phyloP scores from a whole-genome alignment of 1,140 invertebrate species.

The Popillia japonica region DNA sequence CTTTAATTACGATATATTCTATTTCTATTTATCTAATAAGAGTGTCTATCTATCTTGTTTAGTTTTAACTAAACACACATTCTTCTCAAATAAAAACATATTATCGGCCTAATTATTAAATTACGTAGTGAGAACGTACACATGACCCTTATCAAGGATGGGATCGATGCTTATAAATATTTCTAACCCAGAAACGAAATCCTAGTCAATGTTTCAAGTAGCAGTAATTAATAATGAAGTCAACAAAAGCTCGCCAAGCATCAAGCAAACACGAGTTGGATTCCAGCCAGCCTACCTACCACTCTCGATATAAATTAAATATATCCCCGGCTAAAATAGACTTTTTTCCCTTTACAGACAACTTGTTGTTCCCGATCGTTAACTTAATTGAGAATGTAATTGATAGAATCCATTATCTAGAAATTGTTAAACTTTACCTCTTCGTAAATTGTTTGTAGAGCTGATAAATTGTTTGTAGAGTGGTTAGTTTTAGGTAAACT shows the following conservation, averaged over 20 bases:
- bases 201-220: too few relatives aligned
- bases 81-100: too few relatives aligned
- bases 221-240: not conserved
- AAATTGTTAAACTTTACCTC: not conserved
- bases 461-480: not conserved
- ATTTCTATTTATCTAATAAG: too few relatives aligned
- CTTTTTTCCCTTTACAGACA: not conserved
- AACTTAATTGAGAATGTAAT: not conserved
- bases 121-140: too few relatives aligned
- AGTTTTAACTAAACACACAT: too few relatives aligned
- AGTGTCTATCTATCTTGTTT: too few relatives aligned
- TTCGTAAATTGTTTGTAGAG: not conserved
- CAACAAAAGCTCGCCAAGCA: not conserved
- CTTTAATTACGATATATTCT: too few relatives aligned
- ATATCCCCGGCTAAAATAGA: not conserved
- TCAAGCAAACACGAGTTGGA: not conserved
- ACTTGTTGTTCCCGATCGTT: not conserved
- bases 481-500: too few relatives aligned
- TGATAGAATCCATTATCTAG: not conserved
- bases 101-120: too few relatives aligned
- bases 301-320: slow-evolving; percentile 10
- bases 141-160: too few relatives aligned
- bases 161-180: too few relatives aligned
- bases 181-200: too few relatives aligned
- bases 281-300: not conserved